Conservation (phyloP, 2,888 invertebrate genomes). For the Pollenia angustigena region DNA sequence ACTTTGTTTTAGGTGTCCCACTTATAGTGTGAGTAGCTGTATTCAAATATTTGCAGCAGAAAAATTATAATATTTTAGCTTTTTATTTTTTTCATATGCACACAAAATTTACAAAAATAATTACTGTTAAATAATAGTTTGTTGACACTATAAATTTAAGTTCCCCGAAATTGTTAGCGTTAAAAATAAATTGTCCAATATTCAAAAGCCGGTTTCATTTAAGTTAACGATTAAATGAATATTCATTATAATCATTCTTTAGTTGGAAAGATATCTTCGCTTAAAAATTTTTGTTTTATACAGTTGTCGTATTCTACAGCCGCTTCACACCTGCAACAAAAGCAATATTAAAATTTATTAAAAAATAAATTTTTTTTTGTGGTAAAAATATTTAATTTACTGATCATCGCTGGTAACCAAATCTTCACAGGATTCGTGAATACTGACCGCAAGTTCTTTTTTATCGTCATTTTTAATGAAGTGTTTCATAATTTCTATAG, state of each 20-base stretch:
- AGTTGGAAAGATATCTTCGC: slow-evolving; percentile 74
- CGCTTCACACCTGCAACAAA: slow-evolving; percentile 79
- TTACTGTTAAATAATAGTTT: neutral
- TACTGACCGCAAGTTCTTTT: slow-evolving; percentile 75
- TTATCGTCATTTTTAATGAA: slow-evolving; percentile 77
- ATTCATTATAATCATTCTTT: slow-evolving; percentile 22
- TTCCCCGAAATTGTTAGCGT: slow-evolving; percentile 21
- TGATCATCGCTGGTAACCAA: slow-evolving; percentile 80
- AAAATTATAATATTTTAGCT: no score
- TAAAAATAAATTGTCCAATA: slow-evolving; percentile 20
- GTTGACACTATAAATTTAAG: slow-evolving; percentile 53
- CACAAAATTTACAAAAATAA: no score
- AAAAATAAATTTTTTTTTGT: no score
- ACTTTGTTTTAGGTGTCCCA: no score
- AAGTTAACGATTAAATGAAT: neutral
- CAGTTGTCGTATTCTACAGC: slow-evolving; percentile 79
- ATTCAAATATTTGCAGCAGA: no score
- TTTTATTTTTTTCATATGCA: no score
- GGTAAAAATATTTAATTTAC: slow-evolving; percentile 75
- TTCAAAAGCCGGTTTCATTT: slow-evolving; percentile 14
- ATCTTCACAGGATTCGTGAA: slow-evolving; percentile 77
- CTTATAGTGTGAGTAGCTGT: no score
- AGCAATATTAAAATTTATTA: no score
- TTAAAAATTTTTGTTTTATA: slow-evolving; percentile 76
- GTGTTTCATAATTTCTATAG: slow-evolving; percentile 76